phyloP scores from a whole-genome alignment of 2,113 vertebrate genomes.

The Odocoileus hemionus region DNA sequence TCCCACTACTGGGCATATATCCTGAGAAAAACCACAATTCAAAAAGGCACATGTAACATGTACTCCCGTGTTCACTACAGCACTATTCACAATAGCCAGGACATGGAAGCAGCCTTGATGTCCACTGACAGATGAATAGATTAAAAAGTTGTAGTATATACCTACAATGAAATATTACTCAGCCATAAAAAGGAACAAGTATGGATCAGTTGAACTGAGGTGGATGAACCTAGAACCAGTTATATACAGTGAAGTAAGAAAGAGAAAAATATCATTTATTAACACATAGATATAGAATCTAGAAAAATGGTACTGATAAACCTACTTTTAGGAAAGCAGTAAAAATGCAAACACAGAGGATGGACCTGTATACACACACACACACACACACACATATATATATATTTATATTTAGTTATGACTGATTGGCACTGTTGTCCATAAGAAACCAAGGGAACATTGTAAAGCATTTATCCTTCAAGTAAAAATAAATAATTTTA shows the following conservation, averaged over 20 bases:
- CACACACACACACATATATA: accelerated
- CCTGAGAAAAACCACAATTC: neutral
- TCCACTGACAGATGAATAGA: neutral
- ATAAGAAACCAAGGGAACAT: neutral
- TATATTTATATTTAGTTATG: neutral
- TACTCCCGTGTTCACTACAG: neutral
- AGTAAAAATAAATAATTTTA: neutral
- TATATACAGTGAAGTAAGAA: neutral
- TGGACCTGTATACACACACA: neutral
- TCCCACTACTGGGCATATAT: neutral
- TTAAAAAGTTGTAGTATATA: neutral
- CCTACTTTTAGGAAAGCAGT: neutral
- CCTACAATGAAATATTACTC: neutral
- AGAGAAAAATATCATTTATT: neutral
- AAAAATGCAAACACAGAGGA: neutral
- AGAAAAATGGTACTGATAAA: neutral
- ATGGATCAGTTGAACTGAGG: neutral
- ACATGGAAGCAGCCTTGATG: neutral
- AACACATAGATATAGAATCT: neutral
- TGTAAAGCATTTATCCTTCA: neutral
- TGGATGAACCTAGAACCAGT: neutral
- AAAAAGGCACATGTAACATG: neutral
- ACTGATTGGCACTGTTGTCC: neutral
- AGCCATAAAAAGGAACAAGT: neutral
- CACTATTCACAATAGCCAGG: neutral